phyloP scores from a whole-genome alignment of 1,140 invertebrate genomes.

The Brachionus rubens region DNA sequence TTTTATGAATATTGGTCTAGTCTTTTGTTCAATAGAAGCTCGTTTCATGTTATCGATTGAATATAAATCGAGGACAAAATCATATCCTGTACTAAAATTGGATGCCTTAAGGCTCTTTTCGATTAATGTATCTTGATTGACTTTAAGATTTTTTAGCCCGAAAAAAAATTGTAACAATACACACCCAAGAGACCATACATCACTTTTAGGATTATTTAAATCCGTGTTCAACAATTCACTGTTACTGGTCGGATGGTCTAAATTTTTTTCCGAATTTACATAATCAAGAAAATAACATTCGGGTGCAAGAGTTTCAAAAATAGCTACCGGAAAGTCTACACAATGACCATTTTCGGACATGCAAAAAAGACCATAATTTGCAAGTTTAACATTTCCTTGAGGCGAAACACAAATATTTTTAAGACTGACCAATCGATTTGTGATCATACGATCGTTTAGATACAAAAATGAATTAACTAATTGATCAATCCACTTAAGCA shows the following conservation, averaged over 20 bases:
- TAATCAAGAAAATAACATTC: slow-evolving; percentile 70
- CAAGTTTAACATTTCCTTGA: slow-evolving; percentile 71
- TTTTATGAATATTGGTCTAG: not conserved
- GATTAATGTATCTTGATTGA: not conserved
- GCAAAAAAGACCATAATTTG: slow-evolving; percentile 85
- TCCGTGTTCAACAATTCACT: slow-evolving; percentile 49
- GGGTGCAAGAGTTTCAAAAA: slow-evolving; percentile 68
- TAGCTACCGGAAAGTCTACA: slow-evolving; percentile 88
- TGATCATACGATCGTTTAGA: slow-evolving; percentile 30
- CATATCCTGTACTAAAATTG: not conserved
- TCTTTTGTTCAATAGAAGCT: not conserved
- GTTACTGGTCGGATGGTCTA: slow-evolving; percentile 41
- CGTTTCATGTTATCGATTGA: not conserved
- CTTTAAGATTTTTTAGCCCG: not conserved
- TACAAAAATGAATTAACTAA: slow-evolving; percentile 38
- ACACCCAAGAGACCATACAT: slow-evolving; percentile 86
- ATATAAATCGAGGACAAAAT: slow-evolving; percentile 23
- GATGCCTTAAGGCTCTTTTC: not conserved
- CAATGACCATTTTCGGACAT: slow-evolving; percentile 79
- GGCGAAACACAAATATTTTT: slow-evolving; percentile 38
- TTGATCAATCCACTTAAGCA: slow-evolving; percentile 45
- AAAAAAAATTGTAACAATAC: slow-evolving; percentile 73
- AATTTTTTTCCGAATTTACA: slow-evolving; percentile 47
- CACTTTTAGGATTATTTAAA: slow-evolving; percentile 67
- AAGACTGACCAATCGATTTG: slow-evolving; percentile 44